Evolutionary conservation across 2,888 invertebrate species (phyloP).

Genomic region (Sthenelais limicola): DNA sequence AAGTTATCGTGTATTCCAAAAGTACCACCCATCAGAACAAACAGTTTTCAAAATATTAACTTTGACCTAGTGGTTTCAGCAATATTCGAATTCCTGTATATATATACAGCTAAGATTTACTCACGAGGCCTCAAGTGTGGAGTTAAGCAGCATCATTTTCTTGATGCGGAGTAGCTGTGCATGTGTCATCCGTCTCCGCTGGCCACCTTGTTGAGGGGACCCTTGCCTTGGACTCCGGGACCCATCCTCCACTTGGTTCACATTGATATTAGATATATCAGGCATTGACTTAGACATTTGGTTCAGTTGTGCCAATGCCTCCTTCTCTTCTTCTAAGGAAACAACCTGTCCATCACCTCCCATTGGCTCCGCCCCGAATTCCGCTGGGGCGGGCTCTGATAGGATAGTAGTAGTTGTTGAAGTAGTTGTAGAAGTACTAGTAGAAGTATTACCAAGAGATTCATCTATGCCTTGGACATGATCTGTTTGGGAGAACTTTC

Average conservation of each 20-base stretch:
- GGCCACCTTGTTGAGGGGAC: slow-evolving; percentile 51
- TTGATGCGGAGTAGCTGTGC: slow-evolving; percentile 67
- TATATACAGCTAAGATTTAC: slow-evolving; percentile 48
- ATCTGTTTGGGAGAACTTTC: neutral
- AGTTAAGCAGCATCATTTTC: slow-evolving; percentile 68
- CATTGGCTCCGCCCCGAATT: neutral
- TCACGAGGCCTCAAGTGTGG: slow-evolving; percentile 72
- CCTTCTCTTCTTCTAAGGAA: neutral
- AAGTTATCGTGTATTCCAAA: too few species aligned
- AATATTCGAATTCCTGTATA: too few species aligned
- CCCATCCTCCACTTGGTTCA: slow-evolving; percentile 53
- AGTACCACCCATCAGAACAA: too few species aligned
- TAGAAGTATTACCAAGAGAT: too few species aligned
- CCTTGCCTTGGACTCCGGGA: slow-evolving; percentile 68
- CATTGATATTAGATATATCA: slow-evolving; percentile 42
- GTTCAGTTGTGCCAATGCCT: neutral
- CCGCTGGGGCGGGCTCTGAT: neutral
- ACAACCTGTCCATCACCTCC: neutral
- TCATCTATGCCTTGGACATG: neutral
- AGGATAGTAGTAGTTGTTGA: neutral
- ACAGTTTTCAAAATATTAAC: too few species aligned
- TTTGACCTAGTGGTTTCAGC: too few species aligned
- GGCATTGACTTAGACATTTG: slow-evolving; percentile 48
- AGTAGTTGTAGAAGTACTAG: neutral
- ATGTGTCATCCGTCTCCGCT: slow-evolving; percentile 54